Conservation (phyloP, 2,797 vertebrate genomes). For the Enteromius afrohamiltoni region DNA sequence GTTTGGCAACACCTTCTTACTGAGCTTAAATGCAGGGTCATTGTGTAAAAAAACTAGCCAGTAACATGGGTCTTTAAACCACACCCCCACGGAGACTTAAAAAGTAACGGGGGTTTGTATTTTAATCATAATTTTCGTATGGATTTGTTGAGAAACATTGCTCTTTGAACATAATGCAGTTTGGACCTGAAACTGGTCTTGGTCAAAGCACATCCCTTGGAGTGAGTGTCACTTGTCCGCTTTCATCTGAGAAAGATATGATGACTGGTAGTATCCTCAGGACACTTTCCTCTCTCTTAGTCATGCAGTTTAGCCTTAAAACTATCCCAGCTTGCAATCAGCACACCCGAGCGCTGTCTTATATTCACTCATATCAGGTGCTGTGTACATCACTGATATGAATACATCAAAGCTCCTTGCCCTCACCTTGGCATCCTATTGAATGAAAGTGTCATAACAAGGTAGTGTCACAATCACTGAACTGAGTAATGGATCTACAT, state of each 20-base stretch:
- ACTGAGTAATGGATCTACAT: slow-evolving; percentile 54
- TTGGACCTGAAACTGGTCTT: neutral
- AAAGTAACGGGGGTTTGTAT: neutral
- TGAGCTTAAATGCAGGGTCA: slow-evolving; percentile 13
- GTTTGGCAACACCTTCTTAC: slow-evolving; percentile 52
- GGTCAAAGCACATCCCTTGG: slow-evolving; percentile 13
- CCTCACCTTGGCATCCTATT: slow-evolving; percentile 48
- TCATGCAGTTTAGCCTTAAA: slow-evolving; percentile 36
- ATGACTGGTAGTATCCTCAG: slow-evolving; percentile 24
- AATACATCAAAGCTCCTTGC: slow-evolving; percentile 38
- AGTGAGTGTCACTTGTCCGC: slow-evolving; percentile 37
- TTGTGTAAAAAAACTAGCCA: neutral
- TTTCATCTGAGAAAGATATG: slow-evolving; percentile 43
- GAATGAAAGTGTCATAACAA: slow-evolving; percentile 48
- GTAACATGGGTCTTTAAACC: neutral
- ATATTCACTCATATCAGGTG: slow-evolving; percentile 25
- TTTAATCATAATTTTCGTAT: neutral
- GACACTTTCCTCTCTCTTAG: slow-evolving; percentile 32
- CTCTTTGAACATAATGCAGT: neutral
- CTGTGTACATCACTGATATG: slow-evolving; percentile 31
- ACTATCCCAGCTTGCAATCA: slow-evolving; percentile 6
- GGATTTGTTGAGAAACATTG: neutral
- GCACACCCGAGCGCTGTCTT: neutral
- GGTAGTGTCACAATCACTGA: slow-evolving; percentile 50
- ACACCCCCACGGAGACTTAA: neutral